Conservation (phyloP, 2,888 invertebrate species). For the Cetonia aurata region DNA sequence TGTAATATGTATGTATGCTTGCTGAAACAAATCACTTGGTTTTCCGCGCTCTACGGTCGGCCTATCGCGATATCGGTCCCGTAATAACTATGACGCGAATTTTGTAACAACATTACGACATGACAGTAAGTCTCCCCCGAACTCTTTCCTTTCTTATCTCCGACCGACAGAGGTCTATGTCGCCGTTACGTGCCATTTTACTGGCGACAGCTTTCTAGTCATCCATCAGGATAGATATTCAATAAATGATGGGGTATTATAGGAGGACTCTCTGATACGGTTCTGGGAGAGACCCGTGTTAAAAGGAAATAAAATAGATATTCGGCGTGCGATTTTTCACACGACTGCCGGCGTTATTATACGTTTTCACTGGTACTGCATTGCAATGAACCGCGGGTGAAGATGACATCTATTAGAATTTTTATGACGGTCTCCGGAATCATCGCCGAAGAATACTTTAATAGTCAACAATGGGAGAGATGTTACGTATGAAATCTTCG, state of each 20-base stretch:
- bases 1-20: too few species aligned
- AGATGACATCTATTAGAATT: slow-evolving; percentile 2
- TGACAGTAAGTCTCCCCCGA: slow-evolving; percentile 52
- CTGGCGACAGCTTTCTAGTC: slow-evolving; percentile 57
- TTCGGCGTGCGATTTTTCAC: slow-evolving; percentile 36
- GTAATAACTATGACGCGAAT: slow-evolving; percentile 18
- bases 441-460: too few species aligned
- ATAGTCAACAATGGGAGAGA: too few species aligned
- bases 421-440: too few species aligned
- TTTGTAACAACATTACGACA: slow-evolving; percentile 47
- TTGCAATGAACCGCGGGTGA: not conserved
- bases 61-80: slow-evolving; percentile 1
- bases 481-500: too few species aligned
- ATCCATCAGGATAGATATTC: slow-evolving; percentile 61
- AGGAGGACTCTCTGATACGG: slow-evolving; percentile 38
- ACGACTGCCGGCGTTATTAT: slow-evolving; percentile 2
- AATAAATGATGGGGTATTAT: slow-evolving; percentile 60
- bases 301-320: slow-evolving; percentile 39
- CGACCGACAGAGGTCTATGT: slow-evolving; percentile 53
- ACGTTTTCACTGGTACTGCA: not conserved
- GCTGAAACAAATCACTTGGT: slow-evolving; percentile 21
- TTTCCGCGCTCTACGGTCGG: not conserved
- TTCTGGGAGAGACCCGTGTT: slow-evolving; percentile 24
- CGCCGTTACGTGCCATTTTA: slow-evolving; percentile 57
- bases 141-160: slow-evolving; percentile 54